Evolutionary conservation across 2,888 invertebrate species (phyloP).

Genomic region (Hoplodrina blanda): DNA sequence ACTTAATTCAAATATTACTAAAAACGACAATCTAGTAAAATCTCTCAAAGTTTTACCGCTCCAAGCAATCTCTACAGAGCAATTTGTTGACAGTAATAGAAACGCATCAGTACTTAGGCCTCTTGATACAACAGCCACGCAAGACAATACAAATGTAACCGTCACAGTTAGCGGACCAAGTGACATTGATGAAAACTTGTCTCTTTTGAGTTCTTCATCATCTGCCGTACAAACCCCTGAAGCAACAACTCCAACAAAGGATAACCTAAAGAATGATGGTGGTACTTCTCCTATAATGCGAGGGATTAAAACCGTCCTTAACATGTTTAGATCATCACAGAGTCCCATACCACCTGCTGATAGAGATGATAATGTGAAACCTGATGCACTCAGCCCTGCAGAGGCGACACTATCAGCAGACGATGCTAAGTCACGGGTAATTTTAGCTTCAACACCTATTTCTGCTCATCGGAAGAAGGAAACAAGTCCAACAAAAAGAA

Average conservation of each 20-base stretch:
- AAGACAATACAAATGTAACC: conserved; percentile 70
- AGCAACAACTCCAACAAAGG: conserved; percentile 85
- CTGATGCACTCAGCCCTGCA: conserved; percentile 46
- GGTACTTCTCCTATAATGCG: conserved; percentile 84
- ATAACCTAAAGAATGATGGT: conserved; percentile 75
- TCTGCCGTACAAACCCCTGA: conserved; percentile 81
- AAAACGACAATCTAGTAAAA: conserved; percentile 74
- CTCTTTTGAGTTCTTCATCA: conserved; percentile 80
- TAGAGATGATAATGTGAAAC: conserved; percentile 53
- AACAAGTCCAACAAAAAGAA: conserved; percentile 72
- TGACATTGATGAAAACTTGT: conserved; percentile 79
- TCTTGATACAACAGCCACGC: conserved; percentile 67
- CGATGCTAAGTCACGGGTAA: conserved; percentile 50
- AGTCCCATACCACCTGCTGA: conserved; percentile 81
- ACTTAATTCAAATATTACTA: conserved; percentile 77
- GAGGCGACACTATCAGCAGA: conserved; percentile 42
- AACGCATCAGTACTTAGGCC: conserved; percentile 70
- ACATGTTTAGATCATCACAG: conserved; percentile 86
- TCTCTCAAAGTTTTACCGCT: conserved; percentile 78
- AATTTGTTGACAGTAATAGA: conserved; percentile 70
- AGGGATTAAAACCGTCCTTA: conserved; percentile 85
- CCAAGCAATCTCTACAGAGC: conserved; percentile 74
- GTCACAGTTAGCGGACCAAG: conserved; percentile 71
- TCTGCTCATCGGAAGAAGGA: conserved; percentile 72
- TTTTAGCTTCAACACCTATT: conserved; percentile 81